These are phyloP conservation scores for Nestor notabilis DNA, from an alignment of 2,113 vertebrate species.

Conservation along the genomic window DNA sequence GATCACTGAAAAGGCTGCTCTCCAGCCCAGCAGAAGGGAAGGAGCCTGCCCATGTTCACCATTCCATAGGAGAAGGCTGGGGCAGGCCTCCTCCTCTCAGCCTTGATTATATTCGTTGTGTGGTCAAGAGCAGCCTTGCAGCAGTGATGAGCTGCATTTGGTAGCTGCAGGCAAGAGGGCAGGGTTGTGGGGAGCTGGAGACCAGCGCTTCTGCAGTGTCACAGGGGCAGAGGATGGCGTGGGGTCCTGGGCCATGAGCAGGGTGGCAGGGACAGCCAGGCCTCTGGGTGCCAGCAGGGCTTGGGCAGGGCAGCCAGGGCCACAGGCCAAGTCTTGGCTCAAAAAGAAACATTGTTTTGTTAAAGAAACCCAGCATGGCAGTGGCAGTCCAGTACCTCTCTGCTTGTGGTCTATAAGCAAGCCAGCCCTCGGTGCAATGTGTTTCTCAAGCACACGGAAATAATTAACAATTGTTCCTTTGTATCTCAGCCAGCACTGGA, in stretches of 20 bases:
- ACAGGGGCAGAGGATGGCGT: neutral
- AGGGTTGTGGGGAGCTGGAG: neutral
- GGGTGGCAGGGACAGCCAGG: neutral
- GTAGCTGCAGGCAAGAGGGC: neutral
- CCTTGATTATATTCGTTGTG: neutral
- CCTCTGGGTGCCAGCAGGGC: neutral
- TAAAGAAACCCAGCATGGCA: neutral
- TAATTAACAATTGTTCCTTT: constrained; percentile 33
- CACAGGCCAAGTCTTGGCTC: neutral
- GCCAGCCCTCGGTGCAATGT: neutral
- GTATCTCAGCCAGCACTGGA: constrained; percentile 5
- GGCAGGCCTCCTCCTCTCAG: neutral
- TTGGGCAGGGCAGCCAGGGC: neutral
- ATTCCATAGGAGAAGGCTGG: neutral
- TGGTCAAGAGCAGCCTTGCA: neutral
- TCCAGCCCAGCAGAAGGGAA: neutral
- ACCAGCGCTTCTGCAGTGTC: neutral
- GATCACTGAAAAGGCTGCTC: neutral
- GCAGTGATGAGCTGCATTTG: neutral
- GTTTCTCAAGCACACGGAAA: neutral
- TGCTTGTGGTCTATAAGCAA: neutral
- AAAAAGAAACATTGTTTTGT: neutral
- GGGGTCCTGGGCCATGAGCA: neutral
- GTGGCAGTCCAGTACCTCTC: neutral
- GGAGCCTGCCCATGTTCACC: neutral